Conservation (phyloP, 1,140 invertebrate species). For the Zelostemma sp. region DNA sequence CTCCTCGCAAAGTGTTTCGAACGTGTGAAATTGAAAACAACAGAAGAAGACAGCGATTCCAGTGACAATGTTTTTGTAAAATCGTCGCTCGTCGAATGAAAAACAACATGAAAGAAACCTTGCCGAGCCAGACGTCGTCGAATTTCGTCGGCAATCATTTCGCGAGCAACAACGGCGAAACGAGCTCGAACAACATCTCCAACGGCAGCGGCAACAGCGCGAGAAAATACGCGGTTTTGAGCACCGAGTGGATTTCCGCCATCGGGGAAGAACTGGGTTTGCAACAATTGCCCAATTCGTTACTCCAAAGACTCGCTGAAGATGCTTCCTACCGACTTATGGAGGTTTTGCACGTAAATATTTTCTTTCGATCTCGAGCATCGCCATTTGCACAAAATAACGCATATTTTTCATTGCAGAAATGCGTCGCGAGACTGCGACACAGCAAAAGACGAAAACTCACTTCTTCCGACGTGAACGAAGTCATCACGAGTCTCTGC, state of each 20-base stretch:
- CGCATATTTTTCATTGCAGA: slow-evolving; percentile 46
- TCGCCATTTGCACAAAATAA: neutral
- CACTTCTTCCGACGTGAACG: slow-evolving; percentile 62
- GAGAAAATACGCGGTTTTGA: slow-evolving; percentile 64
- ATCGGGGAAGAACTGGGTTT: slow-evolving; percentile 67
- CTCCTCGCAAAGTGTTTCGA: too few relatives aligned
- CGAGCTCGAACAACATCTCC: slow-evolving; percentile 53
- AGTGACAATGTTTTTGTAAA: too few relatives aligned
- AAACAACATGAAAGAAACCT: slow-evolving; percentile 61
- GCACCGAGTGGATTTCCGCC: slow-evolving; percentile 64
- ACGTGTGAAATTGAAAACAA: too few relatives aligned
- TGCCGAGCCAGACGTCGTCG: slow-evolving; percentile 50
- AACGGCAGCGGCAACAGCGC: slow-evolving; percentile 54
- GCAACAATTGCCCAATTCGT: slow-evolving; percentile 60
- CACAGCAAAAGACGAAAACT: slow-evolving; percentile 63
- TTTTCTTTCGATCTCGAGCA: neutral
- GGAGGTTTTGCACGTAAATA: slow-evolving; percentile 64
- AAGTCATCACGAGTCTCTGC: slow-evolving; percentile 64
- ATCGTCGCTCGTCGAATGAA: neutral
- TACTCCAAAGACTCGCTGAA: slow-evolving; percentile 62
- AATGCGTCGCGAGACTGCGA: slow-evolving; percentile 66
- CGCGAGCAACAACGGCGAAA: slow-evolving; percentile 60
- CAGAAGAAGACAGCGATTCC: too few relatives aligned
- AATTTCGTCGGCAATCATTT: slow-evolving; percentile 59
- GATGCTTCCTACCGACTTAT: slow-evolving; percentile 67